Evolutionary conservation across 2,797 vertebrate genomes (phyloP).

Genomic region (Chloroceryle amazona): DNA sequence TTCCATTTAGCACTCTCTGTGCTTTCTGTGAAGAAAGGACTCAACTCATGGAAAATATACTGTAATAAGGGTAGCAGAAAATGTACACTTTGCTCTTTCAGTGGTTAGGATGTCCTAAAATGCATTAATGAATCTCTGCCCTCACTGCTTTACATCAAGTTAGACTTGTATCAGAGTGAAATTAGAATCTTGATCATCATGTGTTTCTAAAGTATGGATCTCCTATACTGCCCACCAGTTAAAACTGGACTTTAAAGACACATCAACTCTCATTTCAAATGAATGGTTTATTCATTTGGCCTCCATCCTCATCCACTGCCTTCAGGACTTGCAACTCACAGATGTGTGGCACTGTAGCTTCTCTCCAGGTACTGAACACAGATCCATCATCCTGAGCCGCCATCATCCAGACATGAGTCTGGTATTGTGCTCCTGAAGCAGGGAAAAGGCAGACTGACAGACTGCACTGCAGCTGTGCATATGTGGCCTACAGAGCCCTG

Average conservation of each 20-base stretch:
- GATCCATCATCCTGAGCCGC: not conserved
- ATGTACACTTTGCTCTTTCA: not conserved
- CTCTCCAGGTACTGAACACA: not conserved
- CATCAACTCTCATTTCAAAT: not conserved
- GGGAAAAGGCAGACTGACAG: not conserved
- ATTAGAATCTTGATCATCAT: not conserved
- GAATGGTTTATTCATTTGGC: not conserved
- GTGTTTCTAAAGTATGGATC: not conserved
- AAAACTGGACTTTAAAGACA: not conserved
- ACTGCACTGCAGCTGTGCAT: not conserved
- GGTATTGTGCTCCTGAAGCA: not conserved
- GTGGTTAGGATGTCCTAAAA: not conserved
- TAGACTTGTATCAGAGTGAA: not conserved
- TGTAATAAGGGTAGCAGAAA: slow-evolving; percentile 2
- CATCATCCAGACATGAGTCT: not conserved
- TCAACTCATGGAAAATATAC: slow-evolving; percentile 56
- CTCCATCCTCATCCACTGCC: not conserved
- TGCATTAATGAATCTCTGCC: not conserved
- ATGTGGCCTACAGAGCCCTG: not conserved
- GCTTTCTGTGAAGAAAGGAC: slow-evolving; percentile 53
- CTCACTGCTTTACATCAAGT: not conserved
- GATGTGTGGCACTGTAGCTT: not conserved
- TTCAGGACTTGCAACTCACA: not conserved
- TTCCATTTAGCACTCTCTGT: slow-evolving; percentile 48
- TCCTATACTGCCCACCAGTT: fast-evolving